Base-by-base conservation (phyloP, 2,113 vertebrate species). In the Lipotes vexillifer region DNA sequence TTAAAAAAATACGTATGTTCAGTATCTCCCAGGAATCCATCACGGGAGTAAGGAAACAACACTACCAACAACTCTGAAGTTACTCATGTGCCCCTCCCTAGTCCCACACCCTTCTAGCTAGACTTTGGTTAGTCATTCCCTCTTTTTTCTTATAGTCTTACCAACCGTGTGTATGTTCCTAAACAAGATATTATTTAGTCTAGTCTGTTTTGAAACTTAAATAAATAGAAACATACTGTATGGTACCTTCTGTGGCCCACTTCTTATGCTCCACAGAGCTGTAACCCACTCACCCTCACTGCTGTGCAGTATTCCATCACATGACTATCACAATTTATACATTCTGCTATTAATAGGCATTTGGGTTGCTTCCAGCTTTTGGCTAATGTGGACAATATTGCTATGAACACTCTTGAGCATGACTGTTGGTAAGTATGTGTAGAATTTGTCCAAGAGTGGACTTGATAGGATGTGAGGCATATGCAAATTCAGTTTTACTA, bases 241-340 rank as follows among this genome's bases (percentile, higher is more conserved):
- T 49, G 41, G 4, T n/a, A 10, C 4, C 41, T 66, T 38, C 11
- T 12, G 46, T 6, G 38, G 6, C 38, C 20, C 31, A n/a, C 15
- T 55, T 59, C 23, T 27, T 5, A 31, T 63, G 25, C 13, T 29
- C 12, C 63, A 21, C 44, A 23, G 12, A 65, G 57, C 68, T 29
- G 27, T 25, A 61, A 25, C 44, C 21, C n/a, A 23, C 12, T 75
- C 69, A 12, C 69, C 46, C 36, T 72, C 55, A n/a, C 57, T 23
- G 7, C 46, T 25, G 31, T 6, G 8, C 23, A 36, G 31, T 29
- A 8, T 49, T 38, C 55, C 25, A 11, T 25, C 5, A 3, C 1
- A 0, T 4, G 11, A 6, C 8, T 38, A 2, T 17, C 57, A 38
- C 8, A 0, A 0, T 23, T 17, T 36, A 23, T 1, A 5, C 6